phyloP scores from a whole-genome alignment of 1,140 invertebrate species.

The Drosophila setifemur region DNA sequence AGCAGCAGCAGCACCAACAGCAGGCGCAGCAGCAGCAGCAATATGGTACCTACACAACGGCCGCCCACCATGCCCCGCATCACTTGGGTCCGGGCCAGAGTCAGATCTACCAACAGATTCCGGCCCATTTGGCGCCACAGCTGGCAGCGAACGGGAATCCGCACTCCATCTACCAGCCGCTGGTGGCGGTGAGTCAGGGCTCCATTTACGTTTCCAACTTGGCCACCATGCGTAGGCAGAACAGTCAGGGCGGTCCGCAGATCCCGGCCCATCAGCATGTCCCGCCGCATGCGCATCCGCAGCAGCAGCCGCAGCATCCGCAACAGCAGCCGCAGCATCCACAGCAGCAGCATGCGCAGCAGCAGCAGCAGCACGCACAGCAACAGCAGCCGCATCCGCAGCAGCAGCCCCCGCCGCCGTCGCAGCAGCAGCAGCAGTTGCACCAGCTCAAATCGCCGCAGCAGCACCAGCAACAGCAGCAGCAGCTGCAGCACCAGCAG shows the following conservation, averaged over 20 bases:
- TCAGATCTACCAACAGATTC: slow-evolving; percentile 81
- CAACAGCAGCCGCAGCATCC: slow-evolving; percentile 29
- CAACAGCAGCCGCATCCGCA: slow-evolving; percentile 20
- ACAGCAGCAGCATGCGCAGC: slow-evolving; percentile 7
- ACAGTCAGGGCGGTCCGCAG: slow-evolving; percentile 69
- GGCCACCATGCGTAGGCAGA: slow-evolving; percentile 79
- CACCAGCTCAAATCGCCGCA: slow-evolving; percentile 69
- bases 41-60: slow-evolving; percentile 75
- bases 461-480: slow-evolving; percentile 42
- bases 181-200: slow-evolving; percentile 76
- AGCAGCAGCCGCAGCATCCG: slow-evolving; percentile 57
- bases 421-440: slow-evolving; percentile 63
- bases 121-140: slow-evolving; percentile 66
- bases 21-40: slow-evolving; percentile 58
- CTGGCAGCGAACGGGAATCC: slow-evolving; percentile 72
- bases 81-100: slow-evolving; percentile 70
- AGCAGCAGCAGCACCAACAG: slow-evolving; percentile 55
- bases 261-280: slow-evolving; percentile 70
- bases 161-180: slow-evolving; percentile 79
- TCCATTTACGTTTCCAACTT: slow-evolving; percentile 79
- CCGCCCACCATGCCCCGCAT: slow-evolving; percentile 72
- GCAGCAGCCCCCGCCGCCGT: slow-evolving; percentile 50
- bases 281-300: slow-evolving; percentile 35
- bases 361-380: background rate
- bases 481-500: slow-evolving; percentile 25